Evolutionary conservation across 2,888 invertebrate species (phyloP).

Genomic region (Aspidiotus destructor): DNA sequence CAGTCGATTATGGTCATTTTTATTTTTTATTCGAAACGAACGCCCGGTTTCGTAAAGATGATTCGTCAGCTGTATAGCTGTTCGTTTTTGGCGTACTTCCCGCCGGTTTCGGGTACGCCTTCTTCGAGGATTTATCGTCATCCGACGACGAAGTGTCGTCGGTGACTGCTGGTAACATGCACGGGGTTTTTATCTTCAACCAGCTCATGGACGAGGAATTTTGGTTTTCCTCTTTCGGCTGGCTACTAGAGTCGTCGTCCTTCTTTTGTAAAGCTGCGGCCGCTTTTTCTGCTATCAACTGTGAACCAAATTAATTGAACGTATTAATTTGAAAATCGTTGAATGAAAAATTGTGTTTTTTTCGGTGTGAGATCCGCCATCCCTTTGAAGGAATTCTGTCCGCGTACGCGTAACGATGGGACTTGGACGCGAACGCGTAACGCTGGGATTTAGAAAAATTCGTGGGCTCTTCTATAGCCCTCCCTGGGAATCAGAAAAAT

Average conservation of each 20-base stretch:
- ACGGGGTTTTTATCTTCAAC: slow-evolving; percentile 32
- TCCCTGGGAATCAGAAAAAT: too few species aligned
- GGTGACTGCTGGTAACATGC: slow-evolving; percentile 35
- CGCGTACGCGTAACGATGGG: too few species aligned
- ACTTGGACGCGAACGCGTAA: too few species aligned
- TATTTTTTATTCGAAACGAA: slow-evolving; percentile 34
- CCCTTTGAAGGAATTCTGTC: too few species aligned
- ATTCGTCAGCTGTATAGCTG: slow-evolving; percentile 34
- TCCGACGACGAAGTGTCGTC: slow-evolving; percentile 26
- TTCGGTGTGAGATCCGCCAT: too few species aligned
- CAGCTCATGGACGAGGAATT: slow-evolving; percentile 14
- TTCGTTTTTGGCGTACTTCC: slow-evolving; percentile 11
- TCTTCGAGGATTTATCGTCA: slow-evolving; percentile 9
- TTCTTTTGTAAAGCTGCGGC: slow-evolving; percentile 12
- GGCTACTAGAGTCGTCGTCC: neutral
- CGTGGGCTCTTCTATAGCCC: too few species aligned
- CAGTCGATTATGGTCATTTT: slow-evolving; percentile 9
- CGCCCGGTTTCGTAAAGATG: slow-evolving; percentile 34
- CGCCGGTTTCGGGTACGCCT: slow-evolving; percentile 32
- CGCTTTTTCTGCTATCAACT: slow-evolving; percentile 28
- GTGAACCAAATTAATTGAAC: neutral
- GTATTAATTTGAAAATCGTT: neutral
- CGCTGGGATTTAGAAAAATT: too few species aligned
- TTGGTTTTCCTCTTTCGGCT: neutral
- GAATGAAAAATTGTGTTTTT: neutral